Evolutionary conservation across 2,113 vertebrate genomes (phyloP).

Genomic region (Cyprinodon variegatus): DNA sequence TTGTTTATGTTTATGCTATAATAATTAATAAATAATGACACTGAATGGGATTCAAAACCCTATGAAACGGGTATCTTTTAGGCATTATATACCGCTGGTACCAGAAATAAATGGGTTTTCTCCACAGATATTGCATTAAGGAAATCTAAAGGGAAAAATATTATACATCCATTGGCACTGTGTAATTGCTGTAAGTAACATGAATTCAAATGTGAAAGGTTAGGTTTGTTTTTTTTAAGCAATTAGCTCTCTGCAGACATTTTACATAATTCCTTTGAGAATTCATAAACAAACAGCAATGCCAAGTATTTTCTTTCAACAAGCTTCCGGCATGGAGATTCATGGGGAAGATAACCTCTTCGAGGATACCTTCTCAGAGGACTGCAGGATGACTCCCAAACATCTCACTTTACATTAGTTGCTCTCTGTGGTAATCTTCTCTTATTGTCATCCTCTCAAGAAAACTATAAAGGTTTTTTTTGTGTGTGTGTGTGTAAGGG

Average conservation of each 20-base stretch:
- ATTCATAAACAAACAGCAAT: constrained; percentile 72
- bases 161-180: constrained; percentile 58
- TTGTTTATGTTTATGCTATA: background rate
- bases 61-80: constrained; percentile 9
- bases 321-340: constrained; percentile 53
- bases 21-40: background rate
- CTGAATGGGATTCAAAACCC: background rate
- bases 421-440: constrained; percentile 35
- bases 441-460: constrained; percentile 38
- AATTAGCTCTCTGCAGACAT: constrained; percentile 72
- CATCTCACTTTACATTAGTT: constrained; percentile 49
- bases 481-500: constrained; percentile 20
- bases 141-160: constrained; percentile 53
- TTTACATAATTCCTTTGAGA: constrained; percentile 64
- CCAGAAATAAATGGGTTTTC: constrained; percentile 9
- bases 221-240: constrained; percentile 43
- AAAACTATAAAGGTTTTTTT: constrained; percentile 41
- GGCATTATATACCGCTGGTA: constrained; percentile 12
- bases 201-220: constrained; percentile 73
- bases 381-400: constrained; percentile 36
- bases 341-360: constrained; percentile 39
- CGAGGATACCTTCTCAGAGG: constrained; percentile 33
- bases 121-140: constrained; percentile 39
- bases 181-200: constrained; percentile 67
- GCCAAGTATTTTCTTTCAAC: constrained; percentile 25